A percentile compares a stretch with the other conserved stretches of the same genome.
Conservation (phyloP, 2,888 invertebrate genomes). For the Chrysodeixis includens region DNA sequence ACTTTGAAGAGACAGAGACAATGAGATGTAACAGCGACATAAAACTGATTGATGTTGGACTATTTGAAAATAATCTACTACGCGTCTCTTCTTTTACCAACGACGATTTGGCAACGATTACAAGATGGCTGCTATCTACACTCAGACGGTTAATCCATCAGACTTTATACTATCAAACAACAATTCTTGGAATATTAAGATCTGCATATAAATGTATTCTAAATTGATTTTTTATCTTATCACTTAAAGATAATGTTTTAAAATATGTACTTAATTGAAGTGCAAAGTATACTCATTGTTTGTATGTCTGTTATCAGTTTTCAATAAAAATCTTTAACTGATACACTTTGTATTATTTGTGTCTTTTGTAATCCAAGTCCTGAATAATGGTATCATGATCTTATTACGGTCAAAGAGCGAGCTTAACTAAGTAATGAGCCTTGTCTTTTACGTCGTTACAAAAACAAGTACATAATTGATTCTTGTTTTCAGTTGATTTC, state of each 20-base stretch:
- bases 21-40: too few relatives aligned
- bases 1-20: too few relatives aligned
- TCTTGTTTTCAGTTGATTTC: background rate
- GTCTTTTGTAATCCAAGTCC: background rate
- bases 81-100: background rate
- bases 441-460: background rate
- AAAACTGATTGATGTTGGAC: background rate
- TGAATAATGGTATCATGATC: background rate
- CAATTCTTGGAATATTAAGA: constrained; percentile 34
- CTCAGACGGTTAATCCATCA: constrained; percentile 8
- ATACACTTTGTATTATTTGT: background rate
- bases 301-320: constrained; percentile 10
- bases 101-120: background rate
- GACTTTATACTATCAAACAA: background rate
- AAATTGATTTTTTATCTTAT: constrained; percentile 36
- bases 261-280: constrained; percentile 14
- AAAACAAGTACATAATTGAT: background rate
- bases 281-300: constrained; percentile 14
- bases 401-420: background rate
- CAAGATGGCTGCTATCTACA: constrained; percentile 2
- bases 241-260: constrained; percentile 22
- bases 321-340: constrained; percentile 17
- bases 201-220: constrained; percentile 36
- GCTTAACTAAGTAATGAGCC: background rate
- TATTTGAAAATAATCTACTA: background rate